Conservation (phyloP, 1,140 invertebrate species). For the Wiebesia pumilae region DNA sequence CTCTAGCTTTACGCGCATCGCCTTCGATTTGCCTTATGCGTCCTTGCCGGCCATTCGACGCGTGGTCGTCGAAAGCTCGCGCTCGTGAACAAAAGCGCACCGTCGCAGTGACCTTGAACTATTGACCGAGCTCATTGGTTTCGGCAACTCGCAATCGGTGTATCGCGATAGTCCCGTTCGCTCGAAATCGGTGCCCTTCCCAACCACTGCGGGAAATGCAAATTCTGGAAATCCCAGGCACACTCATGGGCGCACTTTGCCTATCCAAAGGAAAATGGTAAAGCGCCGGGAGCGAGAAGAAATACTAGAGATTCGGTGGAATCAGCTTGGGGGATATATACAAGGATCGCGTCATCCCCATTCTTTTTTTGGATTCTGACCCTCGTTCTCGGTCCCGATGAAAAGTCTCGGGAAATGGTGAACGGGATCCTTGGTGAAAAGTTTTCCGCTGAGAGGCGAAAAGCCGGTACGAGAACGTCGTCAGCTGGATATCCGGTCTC, state of each 20-base stretch:
- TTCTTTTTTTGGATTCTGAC: neutral
- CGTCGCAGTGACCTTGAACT: neutral
- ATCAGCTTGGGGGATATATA: neutral
- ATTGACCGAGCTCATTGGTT: neutral
- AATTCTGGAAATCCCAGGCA: neutral
- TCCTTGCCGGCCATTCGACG: too few relatives aligned
- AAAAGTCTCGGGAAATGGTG: neutral
- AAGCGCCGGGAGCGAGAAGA: neutral
- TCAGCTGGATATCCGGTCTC: neutral
- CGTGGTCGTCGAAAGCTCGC: neutral
- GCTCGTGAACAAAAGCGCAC: neutral
- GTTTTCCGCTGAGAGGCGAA: neutral
- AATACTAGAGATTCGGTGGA: neutral
- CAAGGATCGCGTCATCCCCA: neutral
- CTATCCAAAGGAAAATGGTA: too few relatives aligned
- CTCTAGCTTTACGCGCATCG: neutral
- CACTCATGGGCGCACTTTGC: neutral
- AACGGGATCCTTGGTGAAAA: neutral
- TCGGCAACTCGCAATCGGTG: neutral
- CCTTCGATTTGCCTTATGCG: neutral
- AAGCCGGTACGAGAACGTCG: neutral
- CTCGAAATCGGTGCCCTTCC: neutral
- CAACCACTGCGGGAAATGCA: neutral
- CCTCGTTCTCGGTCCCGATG: neutral
- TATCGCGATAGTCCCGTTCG: neutral